These are phyloP conservation scores for Macrosiphum euphorbiae DNA, from an alignment of 2,888 invertebrate genomes.

Conservation along the genomic window DNA sequence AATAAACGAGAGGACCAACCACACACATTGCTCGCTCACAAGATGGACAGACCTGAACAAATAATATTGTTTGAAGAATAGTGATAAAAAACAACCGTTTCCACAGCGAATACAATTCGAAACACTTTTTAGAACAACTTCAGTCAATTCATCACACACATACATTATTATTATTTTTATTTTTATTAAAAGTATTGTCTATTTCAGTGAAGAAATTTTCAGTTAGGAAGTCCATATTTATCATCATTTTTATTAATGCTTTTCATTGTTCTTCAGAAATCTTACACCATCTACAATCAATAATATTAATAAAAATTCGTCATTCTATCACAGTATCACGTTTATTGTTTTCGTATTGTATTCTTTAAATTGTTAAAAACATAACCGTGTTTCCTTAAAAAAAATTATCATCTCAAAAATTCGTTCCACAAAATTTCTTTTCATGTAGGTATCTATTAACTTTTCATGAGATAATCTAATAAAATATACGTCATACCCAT, in stretches of 20 bases:
- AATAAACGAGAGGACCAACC: conserved; percentile 21
- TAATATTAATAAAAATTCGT: neutral
- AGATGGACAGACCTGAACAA: conserved; percentile 51
- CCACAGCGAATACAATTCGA: conserved; percentile 54
- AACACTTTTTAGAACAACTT: conserved; percentile 60
- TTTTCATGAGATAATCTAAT: neutral
- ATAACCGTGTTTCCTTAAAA: neutral
- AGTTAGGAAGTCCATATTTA: neutral
- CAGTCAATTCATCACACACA: conserved; percentile 57
- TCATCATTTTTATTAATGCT: neutral
- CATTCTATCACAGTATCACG: neutral
- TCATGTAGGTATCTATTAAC: neutral
- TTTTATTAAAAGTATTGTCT: conserved; percentile 44
- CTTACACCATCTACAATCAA: neutral
- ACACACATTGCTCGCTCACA: neutral
- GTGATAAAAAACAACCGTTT: conserved; percentile 27
- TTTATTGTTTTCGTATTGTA: neutral
- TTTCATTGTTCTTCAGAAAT: conserved; percentile 8
- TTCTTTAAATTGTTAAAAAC: neutral
- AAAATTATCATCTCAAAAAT: neutral
- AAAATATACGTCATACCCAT: neutral
- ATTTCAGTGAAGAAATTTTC: conserved; percentile 25
- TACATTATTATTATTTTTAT: conserved; percentile 31
- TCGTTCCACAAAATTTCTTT: neutral
- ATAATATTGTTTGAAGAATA: conserved; percentile 26